Evolutionary conservation across 2,888 invertebrate genomes (phyloP), one percentile per base, ranked within the genome.

Genomic region (Buathra laborator): DNA sequence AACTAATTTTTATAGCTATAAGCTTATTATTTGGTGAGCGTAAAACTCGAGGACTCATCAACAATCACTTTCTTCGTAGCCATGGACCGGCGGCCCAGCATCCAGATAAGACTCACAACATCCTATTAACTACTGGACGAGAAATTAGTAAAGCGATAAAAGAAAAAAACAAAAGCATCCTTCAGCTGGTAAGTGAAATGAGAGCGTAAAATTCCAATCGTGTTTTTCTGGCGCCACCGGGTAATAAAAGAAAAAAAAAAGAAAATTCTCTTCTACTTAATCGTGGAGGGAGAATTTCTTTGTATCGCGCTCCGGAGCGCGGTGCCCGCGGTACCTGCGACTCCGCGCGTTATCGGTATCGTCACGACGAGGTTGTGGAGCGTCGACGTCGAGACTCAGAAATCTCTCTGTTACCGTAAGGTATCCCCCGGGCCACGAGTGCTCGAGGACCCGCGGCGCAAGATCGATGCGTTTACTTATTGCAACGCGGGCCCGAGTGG

Each of bases 381-480:
- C 56, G n/a, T 37, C 16, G 68, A 68, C 14, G 67, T 51, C 32
- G 68, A 43, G 46, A 46, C 64, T 32, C 46, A 7, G 62, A 64
- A 29, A 46, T 75, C 24, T 75, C 12, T 75, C 32, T 46, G 72
- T 10, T 64, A 37, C 46, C 24, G 19, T 9, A 66, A 43, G 43
- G 14, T 44, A n/a, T 37, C 37, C 37, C 37, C 37, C 37, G 37
- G 64, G 48, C 74, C 16, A 19, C 62, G 48, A 62, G 84, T 24
- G 51, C 53, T 56, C 43, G 70, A 19, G 59, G 59, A 46, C 44
- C 64, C 46, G 43, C 64, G 66, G 43, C 51, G 46, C 46, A 79
- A 85, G 80, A 85, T 88, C 82, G 88, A 87, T 86, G 89, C 82
- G 79, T 87, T 87, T 89, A 81, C 83, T 90, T 86, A 89, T 89